Percentiles rank a stretch among this genome's conserved stretches.
Conservation (phyloP, 1,140 invertebrate genomes). For the Ips nitidus region DNA sequence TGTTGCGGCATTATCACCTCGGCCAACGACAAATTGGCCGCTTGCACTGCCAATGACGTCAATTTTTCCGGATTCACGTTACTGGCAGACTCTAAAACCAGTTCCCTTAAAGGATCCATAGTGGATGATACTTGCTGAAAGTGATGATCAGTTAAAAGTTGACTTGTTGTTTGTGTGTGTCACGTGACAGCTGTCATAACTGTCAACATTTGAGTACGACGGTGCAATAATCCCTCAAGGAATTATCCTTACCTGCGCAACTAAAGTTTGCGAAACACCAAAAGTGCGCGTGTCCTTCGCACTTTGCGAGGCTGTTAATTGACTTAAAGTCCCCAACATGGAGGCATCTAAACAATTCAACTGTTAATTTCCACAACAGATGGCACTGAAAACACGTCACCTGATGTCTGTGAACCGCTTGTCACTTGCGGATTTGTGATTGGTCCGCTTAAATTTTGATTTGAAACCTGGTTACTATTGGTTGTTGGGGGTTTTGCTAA, state of each 20-base stretch:
- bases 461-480: no score
- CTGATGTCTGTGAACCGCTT: no score
- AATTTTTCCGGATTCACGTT: constrained; percentile 52
- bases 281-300: background rate
- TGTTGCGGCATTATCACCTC: constrained; percentile 42
- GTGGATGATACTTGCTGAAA: background rate
- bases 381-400: background rate
- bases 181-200: no score
- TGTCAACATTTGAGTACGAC: background rate
- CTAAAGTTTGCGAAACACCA: no score
- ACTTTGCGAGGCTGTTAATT: constrained; percentile 41
- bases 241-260: no score
- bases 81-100: constrained; percentile 57
- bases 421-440: no score
- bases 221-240: no score
- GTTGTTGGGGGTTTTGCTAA: constrained; percentile 19
- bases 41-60: constrained; percentile 55
- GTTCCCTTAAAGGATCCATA: constrained; percentile 58
- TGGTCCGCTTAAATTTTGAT: no score
- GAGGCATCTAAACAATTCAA: constrained; percentile 26
- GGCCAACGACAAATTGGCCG: constrained; percentile 52
- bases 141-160: background rate
- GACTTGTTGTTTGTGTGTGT: background rate
- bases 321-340: constrained; percentile 43
- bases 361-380: background rate